Conservation (phyloP, 2,888 invertebrate species). For the Girardia tigrina region DNA sequence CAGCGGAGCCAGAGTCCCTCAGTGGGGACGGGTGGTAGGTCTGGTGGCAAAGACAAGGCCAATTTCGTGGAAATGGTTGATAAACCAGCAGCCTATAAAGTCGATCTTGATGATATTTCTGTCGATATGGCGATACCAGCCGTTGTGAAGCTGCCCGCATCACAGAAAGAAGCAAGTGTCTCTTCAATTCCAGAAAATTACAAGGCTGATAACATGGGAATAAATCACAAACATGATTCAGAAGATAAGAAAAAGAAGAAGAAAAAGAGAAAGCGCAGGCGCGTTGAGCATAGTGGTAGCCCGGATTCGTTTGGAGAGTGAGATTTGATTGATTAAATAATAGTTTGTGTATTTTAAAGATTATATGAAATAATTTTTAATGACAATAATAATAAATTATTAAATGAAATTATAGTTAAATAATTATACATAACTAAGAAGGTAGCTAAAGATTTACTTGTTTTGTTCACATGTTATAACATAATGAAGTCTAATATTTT, state of each 20-base stretch:
- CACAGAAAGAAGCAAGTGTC: neutral
- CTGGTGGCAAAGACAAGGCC: neutral
- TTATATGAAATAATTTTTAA: no score
- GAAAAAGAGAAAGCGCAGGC: neutral
- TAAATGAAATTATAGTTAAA: no score
- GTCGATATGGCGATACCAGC: neutral
- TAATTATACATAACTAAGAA: no score
- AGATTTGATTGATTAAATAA: neutral
- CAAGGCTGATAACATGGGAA: neutral
- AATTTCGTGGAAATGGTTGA: neutral
- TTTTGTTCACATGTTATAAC: no score
- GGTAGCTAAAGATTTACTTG: no score
- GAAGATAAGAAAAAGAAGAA: neutral
- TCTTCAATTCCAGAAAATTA: neutral
- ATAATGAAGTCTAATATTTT: no score
- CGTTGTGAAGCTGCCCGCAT: neutral
- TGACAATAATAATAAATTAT: no score
- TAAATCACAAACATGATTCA: neutral
- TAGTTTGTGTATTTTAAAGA: no score
- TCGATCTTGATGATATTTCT: neutral
- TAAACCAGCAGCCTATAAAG: neutral
- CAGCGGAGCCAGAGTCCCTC: neutral
- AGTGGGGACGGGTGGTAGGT: no score
- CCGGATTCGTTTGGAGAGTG: neutral
- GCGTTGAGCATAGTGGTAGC: neutral